Evolutionary conservation across 2,888 invertebrate genomes (phyloP), one percentile per base, ranked within the genome.

Genomic region (Drosophila demipolita): DNA sequence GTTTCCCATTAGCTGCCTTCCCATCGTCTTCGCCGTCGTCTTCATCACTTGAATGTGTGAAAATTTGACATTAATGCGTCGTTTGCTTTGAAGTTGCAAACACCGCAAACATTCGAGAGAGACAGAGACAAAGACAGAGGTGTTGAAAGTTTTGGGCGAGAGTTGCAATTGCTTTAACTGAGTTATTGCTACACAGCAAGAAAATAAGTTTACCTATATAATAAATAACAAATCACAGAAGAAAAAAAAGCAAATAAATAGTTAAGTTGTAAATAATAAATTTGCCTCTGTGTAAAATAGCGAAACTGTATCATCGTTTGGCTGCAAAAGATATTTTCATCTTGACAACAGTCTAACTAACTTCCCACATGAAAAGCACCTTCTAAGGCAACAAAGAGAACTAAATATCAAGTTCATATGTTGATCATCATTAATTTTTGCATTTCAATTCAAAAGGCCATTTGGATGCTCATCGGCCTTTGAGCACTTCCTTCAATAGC

Each of bases 401-500:
- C 45, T 63, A 7, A 45, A 45, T 8, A 45, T 45, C 59, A 74
- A 71, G 65, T 61, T 77, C 61, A 61, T 61, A n/a, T 63, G 62
- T 2, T 26, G n/a, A 55, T 55, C 63, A 70, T 74, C 63, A 72
- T 62, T 49, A 49, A 50, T 60, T 49, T 58, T 29, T 65, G 29
- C 32, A 32, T 66, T 66, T 58, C 33, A 57, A 68, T 66, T 67
- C 26, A 54, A 75, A 68, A 84, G 83, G 88, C 80, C 88, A 83
- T 65, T 65, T 58, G 73, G 74, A 69, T 87, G 84, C 84, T 87
- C 89, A 84, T 73, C 74, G 84, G 89, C 89, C 84, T 87, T 87
- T 89, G 54, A 59, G 67, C 80, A 80, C 67, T 78, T 78, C 81
- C 78, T 73, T 73, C 77, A 80, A 75, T 71, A 33, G 72, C 78